Evolutionary conservation across 2,797 vertebrate genomes (phyloP), one percentile per base, ranked within the genome.

Genomic region (Arctocebus calabarensis): DNA sequence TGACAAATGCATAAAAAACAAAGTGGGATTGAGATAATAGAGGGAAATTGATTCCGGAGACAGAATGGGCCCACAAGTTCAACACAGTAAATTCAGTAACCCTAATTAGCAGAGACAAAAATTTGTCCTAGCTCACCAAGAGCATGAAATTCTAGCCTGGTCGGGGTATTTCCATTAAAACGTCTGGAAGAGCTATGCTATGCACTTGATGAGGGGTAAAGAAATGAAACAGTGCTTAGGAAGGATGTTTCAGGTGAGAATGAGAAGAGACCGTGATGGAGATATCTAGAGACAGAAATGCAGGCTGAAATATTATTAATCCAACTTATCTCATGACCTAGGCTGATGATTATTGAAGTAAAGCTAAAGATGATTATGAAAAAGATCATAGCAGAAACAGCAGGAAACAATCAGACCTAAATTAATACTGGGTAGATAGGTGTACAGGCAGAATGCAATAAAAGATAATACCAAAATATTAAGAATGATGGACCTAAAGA

Each of bases 341-440:
- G 5, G 1, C 7, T 45, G n/a, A 6, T 48, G 71, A 77, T 8
- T 87, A 20, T 23, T 52, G 10, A 91, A 91, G 16, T 85, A 78
- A 75, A 95, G 4, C 10, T 70, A 70, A 95, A 88, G 20, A 22
- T 89, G 8, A 64, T 48, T 79, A 32, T 74, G 27, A 95, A 92
- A 64, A 55, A 32, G 19, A 77, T 14, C 37, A 5, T 40, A 8
- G 4, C 45, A 1, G 29, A 83, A 88, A 88, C 22, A 94, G 37
- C 22, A 88, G n/a, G 13, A 78, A 92, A 87, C 16, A 13, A 43
- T 13, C 59, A 81, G 10, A n/a, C 3, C 17, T 45, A 85, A 91
- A 32, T 14, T 32, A 12, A 23, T 79, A 71, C 6, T 59, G 5
- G 48, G 32, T 37, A 4, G 20, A 78, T 25, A 16, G 17, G 1